Evolutionary conservation across 2,113 vertebrate species (phyloP), one percentile per base, ranked within the genome.

Genomic region (Lipophrys pholis): DNA sequence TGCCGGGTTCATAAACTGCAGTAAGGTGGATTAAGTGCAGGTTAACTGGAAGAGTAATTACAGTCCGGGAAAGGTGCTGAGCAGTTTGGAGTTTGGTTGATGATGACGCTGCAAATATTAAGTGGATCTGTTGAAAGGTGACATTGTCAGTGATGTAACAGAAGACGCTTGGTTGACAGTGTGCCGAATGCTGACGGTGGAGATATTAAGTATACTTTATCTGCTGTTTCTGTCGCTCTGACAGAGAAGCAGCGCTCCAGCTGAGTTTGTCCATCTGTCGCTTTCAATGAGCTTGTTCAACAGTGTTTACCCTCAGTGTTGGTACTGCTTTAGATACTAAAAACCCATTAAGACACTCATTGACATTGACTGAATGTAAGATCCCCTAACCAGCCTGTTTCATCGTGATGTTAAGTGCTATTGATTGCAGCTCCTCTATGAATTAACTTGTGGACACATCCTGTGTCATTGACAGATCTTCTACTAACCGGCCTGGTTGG

Each of bases 401-500:
- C 68, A 69, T 65, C 6, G 3, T 53, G 72, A 81, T 60, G 83
- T 49, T 88, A 90, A 91, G 78, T 78, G 79, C 39, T 91, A 92
- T 90, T 90, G 91, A 92, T 87, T 17, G n/a, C 36, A 15, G 61
- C 35, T 7, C 41, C 59, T 21, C 76, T 67, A 80, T 75, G 62
- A 83, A 84, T 87, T 65, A 85, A 80, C 85, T 84, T 36, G 76
- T 41, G 49, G 70, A 73, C 78, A 61, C 61, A 21, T 57, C 40
- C 8, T 5, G 3, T 30, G 69, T 39, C 58, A 63, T 3, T 62
- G 87, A 82, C 58, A 11, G 57, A 72, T 75, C 49, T 7, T 11
- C 48, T 70, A 93, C 96, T 96, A 70, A 99, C 97, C 97, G 11
- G 97, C 97, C 82, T 99, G 98, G 91, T 99, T 99, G 88, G 98